Base-by-base conservation (phyloP, 2,888 invertebrate genomes). In the Drosophila limbata region DNA sequence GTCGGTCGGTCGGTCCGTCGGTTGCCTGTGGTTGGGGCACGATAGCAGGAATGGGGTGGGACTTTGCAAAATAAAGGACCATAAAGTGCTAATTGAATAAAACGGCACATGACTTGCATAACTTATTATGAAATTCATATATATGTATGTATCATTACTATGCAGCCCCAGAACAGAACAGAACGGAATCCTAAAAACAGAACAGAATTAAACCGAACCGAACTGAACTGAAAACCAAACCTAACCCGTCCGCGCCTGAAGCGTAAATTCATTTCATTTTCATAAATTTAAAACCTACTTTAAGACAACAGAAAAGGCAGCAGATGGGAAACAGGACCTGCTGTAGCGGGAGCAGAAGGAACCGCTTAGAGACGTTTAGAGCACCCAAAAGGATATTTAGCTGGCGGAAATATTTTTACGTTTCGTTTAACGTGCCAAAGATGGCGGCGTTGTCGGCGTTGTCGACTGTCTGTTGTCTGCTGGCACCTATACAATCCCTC, bases 41-140 rank as follows among this genome's bases (percentile, higher is more conserved):
- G n/a, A 13, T 28, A 15, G 1, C 17, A 5, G 52, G 6, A 15
- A 56, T 11, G 50, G 4, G 65, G 48, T 50, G 72, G 57, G 51
- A 40, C 28, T 48, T 73, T 63, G 80, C 67, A 86, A 87, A 90
- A 85, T 90, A 89, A 89, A 84, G 86, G 90, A 81, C 90, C 90
- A 86, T 90, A 88, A 91, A 84, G 79, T 85, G 84, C 91, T 91
- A 91, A 91, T 91, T 91, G 91, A 91, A 91, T 91, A 91, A 90
- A 89, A 89, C 80, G 89, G 90, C 81, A 90, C 91, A 91, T 90
- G 91, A 90, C 88, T 83, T 81, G 91, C 90, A 90, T 85, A 91
- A 91, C 91, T 89, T 88, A 89, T 90, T 90, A 88, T 89, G 84
- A 83, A 82, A 80, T 66, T 69, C 71, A 55, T 62, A 64, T 78